These are phyloP conservation scores for Solea senegalensis DNA, from an alignment of 2,113 vertebrate species.

Conservation along the genomic window DNA sequence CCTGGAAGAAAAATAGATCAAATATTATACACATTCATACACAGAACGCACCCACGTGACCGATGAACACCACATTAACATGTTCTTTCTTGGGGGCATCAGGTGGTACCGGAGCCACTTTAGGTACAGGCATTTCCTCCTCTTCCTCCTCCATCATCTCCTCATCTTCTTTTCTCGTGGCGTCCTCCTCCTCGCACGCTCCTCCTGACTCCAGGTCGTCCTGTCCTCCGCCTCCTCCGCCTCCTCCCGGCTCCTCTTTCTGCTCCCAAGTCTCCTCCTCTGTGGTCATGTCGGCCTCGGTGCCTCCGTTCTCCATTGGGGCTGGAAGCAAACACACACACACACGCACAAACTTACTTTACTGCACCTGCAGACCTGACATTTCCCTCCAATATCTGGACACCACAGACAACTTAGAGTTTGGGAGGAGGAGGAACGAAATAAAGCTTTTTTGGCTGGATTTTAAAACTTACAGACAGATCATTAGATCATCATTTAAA, in stretches of 20 bases:
- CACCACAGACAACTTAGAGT: neutral
- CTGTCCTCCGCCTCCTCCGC: constrained; percentile 80
- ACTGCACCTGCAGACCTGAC: neutral
- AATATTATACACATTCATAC: neutral
- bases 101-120: constrained; percentile 86
- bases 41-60: constrained; percentile 92
- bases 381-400: neutral
- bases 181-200: constrained; percentile 80
- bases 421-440: neutral
- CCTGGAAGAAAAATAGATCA: neutral
- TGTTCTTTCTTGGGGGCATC: constrained; percentile 98
- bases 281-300: constrained; percentile 86
- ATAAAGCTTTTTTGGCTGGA: neutral
- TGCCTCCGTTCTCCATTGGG: constrained; percentile 93
- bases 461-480: neutral
- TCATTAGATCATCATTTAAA: neutral
- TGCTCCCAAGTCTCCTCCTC: constrained; percentile 96
- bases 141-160: constrained; percentile 89
- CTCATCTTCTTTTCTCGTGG: constrained; percentile 64
- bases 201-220: constrained; percentile 76
- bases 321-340: constrained; percentile 59
- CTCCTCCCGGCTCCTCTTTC: constrained; percentile 91
- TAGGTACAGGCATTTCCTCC: constrained; percentile 91
- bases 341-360: too few species aligned
- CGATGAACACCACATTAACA: constrained; percentile 98